Conservation (phyloP, 2,888 invertebrate genomes). For the Tipula helvola region DNA sequence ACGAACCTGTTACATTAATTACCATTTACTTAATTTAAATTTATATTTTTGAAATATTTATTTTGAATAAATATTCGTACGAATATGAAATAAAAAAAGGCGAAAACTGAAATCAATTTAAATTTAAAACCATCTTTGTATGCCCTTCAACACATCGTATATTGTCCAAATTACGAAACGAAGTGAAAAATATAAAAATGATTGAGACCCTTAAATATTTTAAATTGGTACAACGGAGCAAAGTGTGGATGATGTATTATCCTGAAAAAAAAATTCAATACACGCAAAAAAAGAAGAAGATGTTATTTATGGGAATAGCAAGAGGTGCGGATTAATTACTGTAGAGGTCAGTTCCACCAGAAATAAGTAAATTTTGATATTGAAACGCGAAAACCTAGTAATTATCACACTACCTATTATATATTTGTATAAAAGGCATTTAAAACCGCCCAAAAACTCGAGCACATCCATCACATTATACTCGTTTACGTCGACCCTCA, state of each 20-base stretch:
- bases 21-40: neutral
- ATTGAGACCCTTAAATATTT: neutral
- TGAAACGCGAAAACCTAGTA: neutral
- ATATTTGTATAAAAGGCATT: neutral
- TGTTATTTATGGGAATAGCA: neutral
- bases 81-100: neutral
- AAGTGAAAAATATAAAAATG: neutral
- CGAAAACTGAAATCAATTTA: neutral
- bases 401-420: neutral
- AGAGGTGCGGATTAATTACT: neutral
- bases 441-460: neutral
- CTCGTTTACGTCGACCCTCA: no score
- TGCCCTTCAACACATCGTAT: neutral
- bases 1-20: neutral
- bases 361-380: neutral
- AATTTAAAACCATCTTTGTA: neutral
- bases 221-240: neutral
- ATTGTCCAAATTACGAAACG: neutral
- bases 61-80: neutral
- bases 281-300: no score
- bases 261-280: no score
- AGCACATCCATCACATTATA: neutral
- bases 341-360: neutral
- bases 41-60: neutral
- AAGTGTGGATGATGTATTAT: neutral